phyloP scores from a whole-genome alignment of 2,888 invertebrate genomes.

The Cactoblastis cactorum region DNA sequence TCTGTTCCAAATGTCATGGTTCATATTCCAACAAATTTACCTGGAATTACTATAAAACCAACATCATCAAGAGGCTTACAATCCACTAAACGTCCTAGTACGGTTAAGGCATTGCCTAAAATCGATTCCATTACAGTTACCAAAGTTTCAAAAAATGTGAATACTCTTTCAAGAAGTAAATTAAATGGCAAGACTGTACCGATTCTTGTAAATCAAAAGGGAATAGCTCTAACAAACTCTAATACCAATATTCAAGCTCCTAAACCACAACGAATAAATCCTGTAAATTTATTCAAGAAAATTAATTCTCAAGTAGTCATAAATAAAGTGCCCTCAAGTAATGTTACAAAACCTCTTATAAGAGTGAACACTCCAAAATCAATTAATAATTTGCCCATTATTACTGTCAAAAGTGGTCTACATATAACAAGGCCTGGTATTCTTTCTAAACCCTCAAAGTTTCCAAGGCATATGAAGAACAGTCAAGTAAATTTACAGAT shows the following conservation, averaged over 20 bases:
- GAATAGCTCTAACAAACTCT: neutral
- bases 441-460: neutral
- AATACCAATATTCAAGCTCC: neutral
- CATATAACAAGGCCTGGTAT: conserved; percentile 1
- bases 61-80: conserved; percentile 25
- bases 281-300: conserved; percentile 28
- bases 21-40: conserved; percentile 52
- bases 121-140: conserved; percentile 32
- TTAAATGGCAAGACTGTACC: conserved; percentile 12
- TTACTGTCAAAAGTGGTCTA: conserved; percentile 48
- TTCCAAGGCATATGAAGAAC: neutral
- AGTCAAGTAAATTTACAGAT: neutral
- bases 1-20: conserved; percentile 62
- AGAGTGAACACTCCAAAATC: conserved; percentile 28
- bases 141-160: conserved; percentile 32
- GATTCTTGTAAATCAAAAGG: neutral
- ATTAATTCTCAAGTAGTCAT: conserved; percentile 22
- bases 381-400: conserved; percentile 47
- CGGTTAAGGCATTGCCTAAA: conserved; percentile 25
- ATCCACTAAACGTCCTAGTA: neutral
- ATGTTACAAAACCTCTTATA: conserved; percentile 25
- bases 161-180: conserved; percentile 26
- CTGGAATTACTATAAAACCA: conserved; percentile 49
- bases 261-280: conserved; percentile 23
- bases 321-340: conserved; percentile 22